These are phyloP conservation scores for Leptopilina syphax DNA, from an alignment of 2,888 invertebrate genomes.

Conservation along the genomic window DNA sequence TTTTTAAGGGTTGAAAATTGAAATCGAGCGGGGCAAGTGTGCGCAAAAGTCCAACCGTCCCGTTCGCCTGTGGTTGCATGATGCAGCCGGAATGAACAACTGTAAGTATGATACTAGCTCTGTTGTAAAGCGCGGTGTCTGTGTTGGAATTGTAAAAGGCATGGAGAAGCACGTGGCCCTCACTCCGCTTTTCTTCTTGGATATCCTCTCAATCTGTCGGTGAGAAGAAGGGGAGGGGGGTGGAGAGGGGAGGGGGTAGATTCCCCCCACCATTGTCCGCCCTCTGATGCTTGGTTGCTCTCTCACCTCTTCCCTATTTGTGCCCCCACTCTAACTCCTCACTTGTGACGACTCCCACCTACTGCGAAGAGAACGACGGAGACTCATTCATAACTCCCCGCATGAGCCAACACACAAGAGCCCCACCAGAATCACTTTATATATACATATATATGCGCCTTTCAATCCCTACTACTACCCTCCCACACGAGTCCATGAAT, in stretches of 20 bases:
- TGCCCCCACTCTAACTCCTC: constrained; percentile 55
- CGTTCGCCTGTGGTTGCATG: too few species aligned
- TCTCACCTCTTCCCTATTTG: constrained; percentile 48
- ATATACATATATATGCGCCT: not conserved
- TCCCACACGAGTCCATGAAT: constrained; percentile 32
- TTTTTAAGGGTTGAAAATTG: too few species aligned
- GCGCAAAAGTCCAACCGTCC: too few species aligned
- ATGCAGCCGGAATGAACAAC: constrained; percentile 49
- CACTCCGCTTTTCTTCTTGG: constrained; percentile 64
- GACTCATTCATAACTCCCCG: constrained; percentile 74
- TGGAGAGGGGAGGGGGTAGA: not conserved
- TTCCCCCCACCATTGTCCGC: constrained; percentile 56
- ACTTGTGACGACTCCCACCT: constrained; percentile 57
- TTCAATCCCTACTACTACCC: constrained; percentile 55
- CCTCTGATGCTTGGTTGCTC: constrained; percentile 49
- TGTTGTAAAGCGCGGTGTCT: constrained; percentile 51
- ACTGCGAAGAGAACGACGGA: constrained; percentile 54
- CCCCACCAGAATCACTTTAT: constrained; percentile 44
- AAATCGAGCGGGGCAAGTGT: not conserved
- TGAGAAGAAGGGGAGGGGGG: too few species aligned
- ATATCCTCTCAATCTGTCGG: constrained; percentile 43
- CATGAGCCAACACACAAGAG: constrained; percentile 43
- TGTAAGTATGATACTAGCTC: constrained; percentile 61
- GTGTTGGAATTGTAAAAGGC: constrained; percentile 64
- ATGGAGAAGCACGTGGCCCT: constrained; percentile 70